Base-by-base conservation (phyloP, 2,113 vertebrate genomes). In the Brachionichthys hirsutus region DNA sequence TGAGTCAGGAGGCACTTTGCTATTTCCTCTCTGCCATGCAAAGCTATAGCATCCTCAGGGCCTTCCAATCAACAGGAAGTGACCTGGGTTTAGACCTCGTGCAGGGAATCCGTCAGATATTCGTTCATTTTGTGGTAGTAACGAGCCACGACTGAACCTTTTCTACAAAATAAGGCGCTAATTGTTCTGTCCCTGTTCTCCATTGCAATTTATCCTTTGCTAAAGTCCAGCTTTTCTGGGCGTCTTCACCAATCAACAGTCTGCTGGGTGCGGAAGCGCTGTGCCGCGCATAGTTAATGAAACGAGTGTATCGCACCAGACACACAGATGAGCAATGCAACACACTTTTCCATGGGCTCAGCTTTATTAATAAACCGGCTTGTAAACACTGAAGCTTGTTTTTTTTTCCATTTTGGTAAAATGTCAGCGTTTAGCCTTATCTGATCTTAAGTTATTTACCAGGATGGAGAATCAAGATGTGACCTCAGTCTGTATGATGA, bases 1-100 rank as follows among this genome's bases (percentile, higher is more conserved):
- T 79, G 78, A 70, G 77, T 80, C 54, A 77, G 53, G 6, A 61
- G 73, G 86, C 59, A 76, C 66, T 74, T 41, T 64, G 63, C 48
- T 72, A 71, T 75, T 63, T 77, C 64, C 60, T 64, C 50, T 62
- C 77, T 56, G 64, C 74, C 65, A 72, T 64, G 56, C 59, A 41
- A 63, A 69, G 56, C 55, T 20, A n/a, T n/a, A 48, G 38, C 34
- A 35, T 71, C 53, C 60, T 65, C 24, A 17, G 40, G 42, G 36
- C 24, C 64, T 62, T 48, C 50, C 43, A 63, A 57, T 18, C 34
- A 62, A 45, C 41, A 16, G 15, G 15, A 70, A 53, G 46, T 20
- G 49, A 53, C 49, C 71, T 52, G 17, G 45, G 61, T 57, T 51
- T 40, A 0, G 35, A 62, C 7, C 67, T 55, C 30, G 34, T 53